Evolutionary conservation across 2,888 invertebrate genomes (phyloP).

Genomic region (Mesoligia furuncula): DNA sequence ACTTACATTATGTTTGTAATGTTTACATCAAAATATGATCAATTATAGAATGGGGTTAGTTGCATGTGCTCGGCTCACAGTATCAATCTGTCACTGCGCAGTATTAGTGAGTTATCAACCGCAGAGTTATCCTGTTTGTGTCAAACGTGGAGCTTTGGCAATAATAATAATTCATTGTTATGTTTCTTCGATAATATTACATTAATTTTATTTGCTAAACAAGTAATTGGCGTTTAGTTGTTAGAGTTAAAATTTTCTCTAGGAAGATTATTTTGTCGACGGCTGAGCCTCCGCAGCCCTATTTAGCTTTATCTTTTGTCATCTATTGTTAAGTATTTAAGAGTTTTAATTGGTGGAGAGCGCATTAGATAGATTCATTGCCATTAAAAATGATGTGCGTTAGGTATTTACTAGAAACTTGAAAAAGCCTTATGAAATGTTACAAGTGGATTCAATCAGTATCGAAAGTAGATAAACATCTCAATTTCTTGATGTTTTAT

Average conservation of each 20-base stretch:
- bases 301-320: background rate
- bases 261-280: background rate
- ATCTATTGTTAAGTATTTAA: background rate
- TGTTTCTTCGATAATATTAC: slow-evolving; percentile 26
- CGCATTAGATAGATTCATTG: background rate
- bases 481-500: background rate
- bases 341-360: background rate
- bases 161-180: slow-evolving; percentile 27
- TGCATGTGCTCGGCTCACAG: background rate
- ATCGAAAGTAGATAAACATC: background rate
- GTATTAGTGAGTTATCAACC: slow-evolving; percentile 39
- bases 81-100: slow-evolving; percentile 45
- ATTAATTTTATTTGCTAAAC: slow-evolving; percentile 3
- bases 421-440: background rate
- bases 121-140: slow-evolving; percentile 54
- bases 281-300: background rate
- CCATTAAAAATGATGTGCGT: too few relatives aligned
- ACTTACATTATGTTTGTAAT: background rate
- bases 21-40: slow-evolving; percentile 9
- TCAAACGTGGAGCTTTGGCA: slow-evolving; percentile 23
- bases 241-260: background rate
- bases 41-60: slow-evolving; percentile 23
- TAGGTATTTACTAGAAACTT: background rate
- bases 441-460: background rate
- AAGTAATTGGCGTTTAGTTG: background rate